These are phyloP conservation scores for Carcina quercana DNA, from an alignment of 2,888 invertebrate species.

Conservation along the genomic window DNA sequence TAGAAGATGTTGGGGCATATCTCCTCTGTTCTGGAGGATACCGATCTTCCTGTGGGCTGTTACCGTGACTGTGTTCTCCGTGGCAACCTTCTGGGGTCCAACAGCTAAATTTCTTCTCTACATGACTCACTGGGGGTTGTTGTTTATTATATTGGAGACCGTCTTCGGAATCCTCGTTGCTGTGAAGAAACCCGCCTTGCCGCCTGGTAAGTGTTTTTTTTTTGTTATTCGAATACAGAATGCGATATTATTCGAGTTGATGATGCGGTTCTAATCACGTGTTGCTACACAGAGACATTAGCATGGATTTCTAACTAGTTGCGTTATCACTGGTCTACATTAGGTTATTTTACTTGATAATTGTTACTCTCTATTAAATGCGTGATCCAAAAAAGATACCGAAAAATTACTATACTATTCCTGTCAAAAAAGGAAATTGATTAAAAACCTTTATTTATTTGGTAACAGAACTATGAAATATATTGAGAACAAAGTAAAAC, in stretches of 20 bases:
- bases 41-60: constrained; percentile 55
- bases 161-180: constrained; percentile 50
- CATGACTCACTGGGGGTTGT: constrained; percentile 73
- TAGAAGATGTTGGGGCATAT: constrained; percentile 40
- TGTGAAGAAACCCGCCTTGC: constrained; percentile 28
- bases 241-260: constrained; percentile 1
- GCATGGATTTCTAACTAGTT: constrained; percentile 13
- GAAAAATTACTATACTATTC: no score
- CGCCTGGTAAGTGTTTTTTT: constrained; percentile 30
- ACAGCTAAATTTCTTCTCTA: constrained; percentile 63
- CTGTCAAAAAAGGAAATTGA: no score
- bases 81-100: constrained; percentile 53
- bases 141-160: constrained; percentile 50
- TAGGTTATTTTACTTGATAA: no score
- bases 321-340: no score
- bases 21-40: constrained; percentile 54
- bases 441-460: no score
- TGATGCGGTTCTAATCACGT: constrained; percentile 25
- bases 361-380: no score
- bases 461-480: no score
- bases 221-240: constrained; percentile 1
- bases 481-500: no score
- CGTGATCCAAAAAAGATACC: no score
- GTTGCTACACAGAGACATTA: constrained; percentile 18
- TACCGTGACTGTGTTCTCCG: constrained; percentile 38